A percentile compares a stretch with the other conserved stretches of the same genome.
Evolutionary conservation across 2,888 invertebrate species (phyloP).

Genomic region (Parnassius smintheus): DNA sequence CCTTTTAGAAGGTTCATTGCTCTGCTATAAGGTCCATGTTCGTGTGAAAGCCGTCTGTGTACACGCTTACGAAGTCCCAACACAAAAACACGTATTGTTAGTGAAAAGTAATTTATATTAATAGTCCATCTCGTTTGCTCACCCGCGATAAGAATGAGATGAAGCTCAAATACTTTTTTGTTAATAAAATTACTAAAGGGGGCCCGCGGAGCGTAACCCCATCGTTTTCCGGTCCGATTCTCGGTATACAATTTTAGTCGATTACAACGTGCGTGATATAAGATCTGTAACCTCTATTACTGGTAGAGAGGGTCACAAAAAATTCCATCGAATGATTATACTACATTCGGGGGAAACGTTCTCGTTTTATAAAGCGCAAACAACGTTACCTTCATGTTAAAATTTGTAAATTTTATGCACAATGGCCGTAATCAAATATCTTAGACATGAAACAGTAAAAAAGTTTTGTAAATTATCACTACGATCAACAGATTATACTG

Average conservation of each 20-base stretch:
- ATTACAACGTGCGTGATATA: slow-evolving; percentile 25
- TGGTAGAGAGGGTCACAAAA: slow-evolving; percentile 13
- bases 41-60: no score
- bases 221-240: slow-evolving; percentile 67
- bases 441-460: no score
- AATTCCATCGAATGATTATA: slow-evolving; percentile 7
- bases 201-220: slow-evolving; percentile 64
- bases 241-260: slow-evolving; percentile 70
- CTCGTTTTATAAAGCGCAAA: slow-evolving; percentile 6
- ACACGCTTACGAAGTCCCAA: slow-evolving; percentile 18
- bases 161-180: slow-evolving; percentile 41
- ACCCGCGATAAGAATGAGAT: slow-evolving; percentile 29
- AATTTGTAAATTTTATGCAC: no score
- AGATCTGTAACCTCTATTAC: slow-evolving; percentile 15
- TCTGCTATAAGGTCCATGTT: not conserved
- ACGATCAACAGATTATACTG: no score
- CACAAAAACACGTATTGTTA: slow-evolving; percentile 15
- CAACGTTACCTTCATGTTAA: not conserved
- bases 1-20: slow-evolving; percentile 6
- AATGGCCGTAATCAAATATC: no score
- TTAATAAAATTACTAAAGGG: slow-evolving; percentile 54
- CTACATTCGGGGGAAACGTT: slow-evolving; percentile 16
- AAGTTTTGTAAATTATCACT: no score
- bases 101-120: slow-evolving; percentile 23
- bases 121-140: slow-evolving; percentile 16